These are phyloP conservation scores for Artibeus jamaicensis DNA, from an alignment of 2,797 vertebrate genomes.

Conservation along the genomic window DNA sequence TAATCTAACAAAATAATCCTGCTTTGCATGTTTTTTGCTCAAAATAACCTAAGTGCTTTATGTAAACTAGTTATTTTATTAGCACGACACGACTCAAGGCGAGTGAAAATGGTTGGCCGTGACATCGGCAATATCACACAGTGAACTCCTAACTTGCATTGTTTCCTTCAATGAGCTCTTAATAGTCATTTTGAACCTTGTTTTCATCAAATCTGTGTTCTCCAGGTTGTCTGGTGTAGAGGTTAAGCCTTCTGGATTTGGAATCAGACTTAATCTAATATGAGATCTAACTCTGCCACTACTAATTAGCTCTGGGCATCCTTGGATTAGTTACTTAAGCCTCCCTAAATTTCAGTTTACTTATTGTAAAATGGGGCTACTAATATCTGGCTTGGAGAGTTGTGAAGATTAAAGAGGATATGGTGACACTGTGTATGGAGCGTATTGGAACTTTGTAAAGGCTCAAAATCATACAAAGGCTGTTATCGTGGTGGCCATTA, in stretches of 20 bases:
- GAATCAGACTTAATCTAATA: not conserved
- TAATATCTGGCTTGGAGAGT: not conserved
- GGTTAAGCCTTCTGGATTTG: not conserved
- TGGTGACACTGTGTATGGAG: not conserved
- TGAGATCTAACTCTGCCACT: not conserved
- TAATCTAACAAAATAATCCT: slow-evolving; percentile 48
- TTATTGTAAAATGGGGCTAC: not conserved
- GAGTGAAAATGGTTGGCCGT: not conserved
- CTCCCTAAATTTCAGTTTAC: not conserved
- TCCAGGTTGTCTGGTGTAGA: not conserved
- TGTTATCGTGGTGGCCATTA: not conserved
- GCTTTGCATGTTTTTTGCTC: slow-evolving; percentile 57
- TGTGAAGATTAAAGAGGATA: not conserved
- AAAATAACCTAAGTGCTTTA: slow-evolving; percentile 44
- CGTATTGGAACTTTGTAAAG: not conserved
- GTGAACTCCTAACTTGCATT: not conserved
- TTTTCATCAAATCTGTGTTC: not conserved
- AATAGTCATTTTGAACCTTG: not conserved
- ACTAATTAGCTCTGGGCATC: not conserved
- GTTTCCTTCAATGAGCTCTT: slow-evolving; percentile 34
- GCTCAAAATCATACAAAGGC: not conserved
- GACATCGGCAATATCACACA: no score
- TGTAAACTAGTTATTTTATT: slow-evolving; percentile 34
- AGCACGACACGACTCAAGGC: not conserved
- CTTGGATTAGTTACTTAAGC: not conserved